Evolutionary conservation across 2,113 vertebrate species (phyloP).

Genomic region (Merops nubicus): DNA sequence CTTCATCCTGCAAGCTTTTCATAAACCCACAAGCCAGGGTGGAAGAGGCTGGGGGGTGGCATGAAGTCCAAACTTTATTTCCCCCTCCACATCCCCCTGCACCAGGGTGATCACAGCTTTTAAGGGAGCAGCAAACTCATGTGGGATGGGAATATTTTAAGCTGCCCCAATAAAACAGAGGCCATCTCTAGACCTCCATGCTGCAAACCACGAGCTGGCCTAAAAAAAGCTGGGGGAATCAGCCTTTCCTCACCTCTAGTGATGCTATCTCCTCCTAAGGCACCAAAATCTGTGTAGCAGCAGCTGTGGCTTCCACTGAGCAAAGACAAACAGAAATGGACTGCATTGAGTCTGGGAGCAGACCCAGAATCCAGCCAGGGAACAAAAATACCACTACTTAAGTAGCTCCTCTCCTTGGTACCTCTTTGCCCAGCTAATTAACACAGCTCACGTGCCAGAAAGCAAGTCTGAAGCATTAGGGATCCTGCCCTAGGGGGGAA

Average conservation of each 20-base stretch:
- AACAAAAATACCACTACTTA: not conserved
- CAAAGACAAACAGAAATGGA: not conserved
- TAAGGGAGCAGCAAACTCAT: not conserved
- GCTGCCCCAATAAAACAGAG: not conserved
- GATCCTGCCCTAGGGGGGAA: not conserved
- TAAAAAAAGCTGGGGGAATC: not conserved
- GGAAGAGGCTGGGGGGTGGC: not conserved
- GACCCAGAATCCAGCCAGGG: not conserved
- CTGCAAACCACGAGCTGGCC: not conserved
- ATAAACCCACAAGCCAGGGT: not conserved
- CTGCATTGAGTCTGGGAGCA: not conserved
- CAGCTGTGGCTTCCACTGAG: not conserved
- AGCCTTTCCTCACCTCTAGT: not conserved
- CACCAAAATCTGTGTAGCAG: not conserved
- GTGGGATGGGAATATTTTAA: not conserved
- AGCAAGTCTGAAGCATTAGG: not conserved
- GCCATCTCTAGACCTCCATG: not conserved
- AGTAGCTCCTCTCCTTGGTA: not conserved
- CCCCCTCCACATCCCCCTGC: accelerated
- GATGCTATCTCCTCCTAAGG: not conserved
- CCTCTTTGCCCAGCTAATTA: slow-evolving; percentile 11
- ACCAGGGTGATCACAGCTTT: not conserved
- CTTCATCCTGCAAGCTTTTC: not conserved
- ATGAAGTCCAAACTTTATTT: not conserved
- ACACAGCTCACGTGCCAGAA: not conserved